Evolutionary conservation across 1,140 invertebrate genomes (phyloP), one percentile per base, ranked within the genome.

Genomic region (Kradibia gibbosae): DNA sequence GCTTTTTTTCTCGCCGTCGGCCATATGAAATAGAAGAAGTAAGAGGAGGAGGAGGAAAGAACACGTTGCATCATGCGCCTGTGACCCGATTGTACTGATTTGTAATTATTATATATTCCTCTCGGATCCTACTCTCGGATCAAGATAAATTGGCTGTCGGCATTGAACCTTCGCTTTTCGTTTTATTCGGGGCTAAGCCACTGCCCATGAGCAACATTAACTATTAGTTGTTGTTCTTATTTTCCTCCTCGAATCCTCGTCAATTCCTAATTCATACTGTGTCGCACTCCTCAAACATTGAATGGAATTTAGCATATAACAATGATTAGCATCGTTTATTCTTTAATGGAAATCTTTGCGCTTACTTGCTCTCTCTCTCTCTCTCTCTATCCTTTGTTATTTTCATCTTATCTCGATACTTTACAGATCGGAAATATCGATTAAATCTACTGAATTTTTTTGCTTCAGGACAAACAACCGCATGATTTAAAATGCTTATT

Each of bases 401-500:
- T 39, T 39, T 39, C 11, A n/a, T 67, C 11, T 20, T 39, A 39
- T n/a, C 7, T 0, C 62, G 3, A 15, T 67, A 39, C 34, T 3
- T 39, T 28, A n/a, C 4, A 39, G 20, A 5, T 62, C 4, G n/a
- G 22, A 53, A 71, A 73, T 53, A 53, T 73, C 53, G 20, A 34
- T 53, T 36, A 36, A 36, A 73, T 48, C 20, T 55, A 22, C 48
- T 53, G 22, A 48, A 39, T 50, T 31, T 17, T 22, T 17, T 0
- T 17, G 13, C 28, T 0, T 65, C 60, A 3, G 0, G 17, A 4
- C 0, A 28, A 13, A 60, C 8, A 60, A 31, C 8, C 8, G 20
- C 17, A 36, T 36, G 0, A 17, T 20, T 8, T 75, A 25, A 42
- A 75, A 75, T 60, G 50, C 65, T 77, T 50, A 65, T 65, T 77